Conservation (phyloP, 2,113 vertebrate species). For the Planiliza haematocheilus region DNA sequence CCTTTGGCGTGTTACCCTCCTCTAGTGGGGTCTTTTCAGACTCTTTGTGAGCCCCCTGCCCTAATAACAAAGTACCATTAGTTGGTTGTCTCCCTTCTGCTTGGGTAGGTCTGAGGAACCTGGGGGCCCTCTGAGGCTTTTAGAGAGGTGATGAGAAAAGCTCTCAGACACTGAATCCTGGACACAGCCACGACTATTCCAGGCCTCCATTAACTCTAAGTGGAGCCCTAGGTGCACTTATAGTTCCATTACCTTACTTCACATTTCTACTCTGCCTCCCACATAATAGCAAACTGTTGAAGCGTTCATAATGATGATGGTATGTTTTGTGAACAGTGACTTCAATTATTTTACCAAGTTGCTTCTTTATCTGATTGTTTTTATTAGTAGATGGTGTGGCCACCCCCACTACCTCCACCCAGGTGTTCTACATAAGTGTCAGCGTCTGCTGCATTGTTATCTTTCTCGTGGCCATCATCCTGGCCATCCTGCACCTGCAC, state of each 20-base stretch:
- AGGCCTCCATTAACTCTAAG: conserved; percentile 51
- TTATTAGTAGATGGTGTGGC: conserved; percentile 87
- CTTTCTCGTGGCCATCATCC: conserved; percentile 97
- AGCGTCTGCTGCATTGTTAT: conserved; percentile 98
- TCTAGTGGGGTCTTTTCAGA: conserved; percentile 38
- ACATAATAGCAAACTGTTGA: not conserved
- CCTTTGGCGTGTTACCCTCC: conserved; percentile 23
- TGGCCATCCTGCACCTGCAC: conserved; percentile 97
- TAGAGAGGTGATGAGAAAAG: conserved; percentile 65
- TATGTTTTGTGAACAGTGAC: not conserved
- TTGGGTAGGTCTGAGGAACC: conserved; percentile 61
- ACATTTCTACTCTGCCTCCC: conserved; percentile 13
- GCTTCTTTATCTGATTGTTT: not conserved
- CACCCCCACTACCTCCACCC: conserved; percentile 94
- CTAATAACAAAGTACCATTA: conserved; percentile 66
- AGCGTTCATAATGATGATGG: not conserved
- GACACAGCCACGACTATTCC: conserved; percentile 14
- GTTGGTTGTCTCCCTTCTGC: conserved; percentile 65
- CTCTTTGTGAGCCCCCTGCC: conserved; percentile 54
- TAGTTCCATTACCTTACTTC: not conserved
- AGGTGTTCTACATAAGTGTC: conserved; percentile 99
- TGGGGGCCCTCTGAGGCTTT: conserved; percentile 60
- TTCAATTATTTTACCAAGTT: not conserved
- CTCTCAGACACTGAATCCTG: conserved; percentile 56
- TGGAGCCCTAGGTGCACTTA: conserved; percentile 23